Conservation (phyloP, 2,113 vertebrate species). For the Naja naja region DNA sequence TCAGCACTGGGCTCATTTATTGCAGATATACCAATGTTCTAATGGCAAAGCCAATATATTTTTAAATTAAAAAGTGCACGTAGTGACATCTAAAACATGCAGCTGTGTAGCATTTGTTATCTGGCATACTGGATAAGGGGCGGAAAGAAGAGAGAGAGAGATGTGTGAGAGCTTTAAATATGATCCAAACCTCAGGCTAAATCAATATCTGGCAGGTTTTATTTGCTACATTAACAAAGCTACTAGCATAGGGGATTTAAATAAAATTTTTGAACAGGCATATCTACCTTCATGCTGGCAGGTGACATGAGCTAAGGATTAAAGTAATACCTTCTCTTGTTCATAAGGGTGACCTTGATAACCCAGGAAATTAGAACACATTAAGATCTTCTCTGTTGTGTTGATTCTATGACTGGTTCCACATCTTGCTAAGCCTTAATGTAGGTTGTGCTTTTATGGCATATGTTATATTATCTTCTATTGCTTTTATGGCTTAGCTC, state of each 20-base stretch:
- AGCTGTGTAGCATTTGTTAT: constrained; percentile 29
- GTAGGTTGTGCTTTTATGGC: not conserved
- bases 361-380: constrained; percentile 48
- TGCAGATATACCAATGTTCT: constrained; percentile 53
- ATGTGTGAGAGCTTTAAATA: not conserved
- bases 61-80: constrained; percentile 63
- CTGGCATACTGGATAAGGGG: constrained; percentile 38
- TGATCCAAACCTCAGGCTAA: constrained; percentile 20
- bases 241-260: constrained; percentile 53
- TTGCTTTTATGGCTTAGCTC: not conserved
- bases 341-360: constrained; percentile 28
- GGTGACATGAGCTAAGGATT: constrained; percentile 35
- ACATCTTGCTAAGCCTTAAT: not conserved
- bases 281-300: constrained; percentile 44
- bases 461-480: not conserved
- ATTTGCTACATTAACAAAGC: constrained; percentile 33
- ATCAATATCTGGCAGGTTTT: constrained; percentile 26
- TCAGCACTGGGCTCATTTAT: constrained; percentile 50
- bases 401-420: not conserved
- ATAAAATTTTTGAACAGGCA: constrained; percentile 49
- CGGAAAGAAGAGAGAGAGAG: constrained; percentile 2
- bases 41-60: constrained; percentile 64
- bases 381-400: constrained; percentile 42
- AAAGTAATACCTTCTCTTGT: constrained; percentile 53
- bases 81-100: constrained; percentile 52